phyloP scores from a whole-genome alignment of 2,888 invertebrate genomes.

The Coremacera marginata region DNA sequence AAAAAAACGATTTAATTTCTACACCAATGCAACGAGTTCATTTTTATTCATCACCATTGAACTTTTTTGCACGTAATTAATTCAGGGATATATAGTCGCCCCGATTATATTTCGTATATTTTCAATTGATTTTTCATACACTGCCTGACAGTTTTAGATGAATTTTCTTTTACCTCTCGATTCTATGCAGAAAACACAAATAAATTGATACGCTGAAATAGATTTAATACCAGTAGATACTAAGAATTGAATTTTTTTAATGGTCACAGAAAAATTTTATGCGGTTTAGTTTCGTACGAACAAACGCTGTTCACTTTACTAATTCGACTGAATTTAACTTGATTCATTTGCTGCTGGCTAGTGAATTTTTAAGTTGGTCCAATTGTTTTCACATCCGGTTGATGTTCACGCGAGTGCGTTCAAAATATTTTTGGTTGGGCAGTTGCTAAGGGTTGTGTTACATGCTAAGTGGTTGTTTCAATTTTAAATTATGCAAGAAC shows the following conservation, averaged over 20 bases:
- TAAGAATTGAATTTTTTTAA: not conserved
- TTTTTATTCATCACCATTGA: conserved; percentile 21
- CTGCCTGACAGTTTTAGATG: not conserved
- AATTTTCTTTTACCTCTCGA: conserved; percentile 30
- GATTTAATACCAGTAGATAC: conserved; percentile 6
- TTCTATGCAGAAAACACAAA: conserved; percentile 6
- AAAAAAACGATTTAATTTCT: not conserved
- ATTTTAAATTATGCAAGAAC: too few relatives aligned
- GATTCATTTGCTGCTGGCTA: not conserved
- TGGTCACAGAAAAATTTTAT: conserved; percentile 19
- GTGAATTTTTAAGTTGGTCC: not conserved
- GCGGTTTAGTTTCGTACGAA: conserved; percentile 3
- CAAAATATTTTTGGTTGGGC: not conserved
- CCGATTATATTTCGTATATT: conserved; percentile 16
- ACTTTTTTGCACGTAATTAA: conserved; percentile 28
- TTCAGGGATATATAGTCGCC: conserved; percentile 15
- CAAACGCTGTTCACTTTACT: conserved; percentile 14
- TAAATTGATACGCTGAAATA: not conserved
- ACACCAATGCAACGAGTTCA: conserved; percentile 9
- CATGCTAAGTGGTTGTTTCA: too few relatives aligned
- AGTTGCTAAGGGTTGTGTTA: not conserved
- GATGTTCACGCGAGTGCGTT: not conserved
- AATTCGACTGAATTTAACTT: not conserved
- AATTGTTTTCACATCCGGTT: too few relatives aligned
- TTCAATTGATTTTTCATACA: conserved; percentile 5